A percentile compares a stretch with the other conserved stretches of the same genome.
Evolutionary conservation across 2,888 invertebrate species (phyloP).

Genomic region (Ligdia adustata): DNA sequence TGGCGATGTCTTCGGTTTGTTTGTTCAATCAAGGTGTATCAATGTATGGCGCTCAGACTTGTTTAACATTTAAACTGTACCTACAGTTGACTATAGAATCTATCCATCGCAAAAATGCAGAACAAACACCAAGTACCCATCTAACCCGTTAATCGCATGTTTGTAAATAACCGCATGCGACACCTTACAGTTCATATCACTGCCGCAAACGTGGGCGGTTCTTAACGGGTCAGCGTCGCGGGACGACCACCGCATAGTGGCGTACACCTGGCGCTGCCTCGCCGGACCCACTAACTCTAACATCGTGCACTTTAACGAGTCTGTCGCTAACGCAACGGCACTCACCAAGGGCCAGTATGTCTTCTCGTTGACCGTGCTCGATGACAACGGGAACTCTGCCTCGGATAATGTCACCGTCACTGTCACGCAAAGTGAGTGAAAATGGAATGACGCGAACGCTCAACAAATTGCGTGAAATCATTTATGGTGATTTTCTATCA

Average conservation of each 20-base stretch:
- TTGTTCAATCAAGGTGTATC: too few species aligned
- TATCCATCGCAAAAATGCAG: too few species aligned
- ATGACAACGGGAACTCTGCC: conserved; percentile 93
- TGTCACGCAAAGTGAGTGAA: conserved; percentile 92
- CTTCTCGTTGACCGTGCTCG: conserved; percentile 91
- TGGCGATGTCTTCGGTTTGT: too few species aligned
- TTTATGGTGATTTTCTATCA: too few species aligned
- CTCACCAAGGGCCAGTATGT: conserved; percentile 93
- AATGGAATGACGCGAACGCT: too few species aligned
- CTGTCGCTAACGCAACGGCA: conserved; percentile 90
- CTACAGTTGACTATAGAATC: too few species aligned
- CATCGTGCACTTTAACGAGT: conserved; percentile 82
- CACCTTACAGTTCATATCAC: conserved; percentile 87
- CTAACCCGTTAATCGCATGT: too few species aligned
- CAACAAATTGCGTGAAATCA: too few species aligned
- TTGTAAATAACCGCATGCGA: too few species aligned
- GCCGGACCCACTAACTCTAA: conserved; percentile 86
- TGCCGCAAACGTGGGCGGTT: conserved; percentile 91
- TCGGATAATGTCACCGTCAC: conserved; percentile 88
- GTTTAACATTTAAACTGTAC: too few species aligned
- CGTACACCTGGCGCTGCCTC: conserved; percentile 93
- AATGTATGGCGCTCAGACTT: too few species aligned
- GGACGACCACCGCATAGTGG: conserved; percentile 93
- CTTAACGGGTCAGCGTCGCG: conserved; percentile 92
- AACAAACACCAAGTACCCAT: too few species aligned